These are phyloP conservation scores for Helarctos malayanus DNA, from an alignment of 2,797 vertebrate genomes.

Conservation along the genomic window DNA sequence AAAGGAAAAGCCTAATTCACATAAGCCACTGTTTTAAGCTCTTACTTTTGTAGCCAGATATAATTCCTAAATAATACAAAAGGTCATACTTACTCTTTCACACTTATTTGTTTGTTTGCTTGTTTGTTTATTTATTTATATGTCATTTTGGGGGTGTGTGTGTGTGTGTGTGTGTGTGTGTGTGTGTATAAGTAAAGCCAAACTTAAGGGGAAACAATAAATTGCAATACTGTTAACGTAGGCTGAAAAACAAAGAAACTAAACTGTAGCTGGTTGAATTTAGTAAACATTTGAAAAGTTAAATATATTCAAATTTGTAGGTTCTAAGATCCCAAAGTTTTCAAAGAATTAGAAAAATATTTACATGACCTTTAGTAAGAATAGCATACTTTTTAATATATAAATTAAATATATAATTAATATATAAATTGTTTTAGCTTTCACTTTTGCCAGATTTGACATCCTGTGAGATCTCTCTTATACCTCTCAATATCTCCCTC, in stretches of 20 bases:
- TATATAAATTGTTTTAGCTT: neutral
- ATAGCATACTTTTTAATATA: neutral
- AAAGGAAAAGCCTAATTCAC: neutral
- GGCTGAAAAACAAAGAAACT: neutral
- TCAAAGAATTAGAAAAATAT: neutral
- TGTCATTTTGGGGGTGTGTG: neutral
- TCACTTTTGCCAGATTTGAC: neutral
- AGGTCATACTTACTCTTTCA: neutral
- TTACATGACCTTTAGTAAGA: neutral
- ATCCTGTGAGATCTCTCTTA: neutral
- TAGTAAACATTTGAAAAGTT: neutral
- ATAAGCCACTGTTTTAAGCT: neutral
- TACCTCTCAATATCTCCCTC: neutral
- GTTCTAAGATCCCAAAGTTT: neutral
- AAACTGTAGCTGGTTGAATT: neutral
- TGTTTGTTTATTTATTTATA: neutral
- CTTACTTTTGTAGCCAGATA: neutral
- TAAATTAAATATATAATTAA: neutral
- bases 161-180: too few species aligned
- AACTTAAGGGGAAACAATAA: neutral
- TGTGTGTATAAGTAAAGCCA: neutral
- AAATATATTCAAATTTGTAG: neutral
- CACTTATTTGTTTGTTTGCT: neutral
- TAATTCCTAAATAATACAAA: neutral
- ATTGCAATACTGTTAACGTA: neutral